A percentile compares a stretch with the other conserved stretches of the same genome.
Conservation (phyloP, 2,797 vertebrate species). For the Falco biarmicus region DNA sequence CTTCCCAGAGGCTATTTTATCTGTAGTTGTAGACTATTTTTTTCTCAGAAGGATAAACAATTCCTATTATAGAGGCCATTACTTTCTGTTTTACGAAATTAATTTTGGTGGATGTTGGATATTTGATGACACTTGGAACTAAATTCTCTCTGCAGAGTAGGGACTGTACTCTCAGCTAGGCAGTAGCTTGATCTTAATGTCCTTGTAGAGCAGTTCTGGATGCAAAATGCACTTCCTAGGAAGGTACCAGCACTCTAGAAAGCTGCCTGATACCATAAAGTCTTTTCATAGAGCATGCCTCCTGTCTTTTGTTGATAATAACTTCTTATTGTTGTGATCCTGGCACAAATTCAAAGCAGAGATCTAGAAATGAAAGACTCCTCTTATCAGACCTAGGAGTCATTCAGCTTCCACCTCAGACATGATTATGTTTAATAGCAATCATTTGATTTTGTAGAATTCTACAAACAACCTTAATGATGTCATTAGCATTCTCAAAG, state of each 20-base stretch:
- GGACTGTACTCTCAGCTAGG: neutral
- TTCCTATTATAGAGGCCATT: neutral
- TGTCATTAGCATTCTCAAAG: neutral
- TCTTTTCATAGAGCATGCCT: neutral
- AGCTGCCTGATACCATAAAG: neutral
- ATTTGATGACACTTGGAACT: neutral
- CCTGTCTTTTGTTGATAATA: neutral
- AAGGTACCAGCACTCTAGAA: neutral
- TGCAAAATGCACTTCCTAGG: neutral
- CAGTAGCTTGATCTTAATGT: neutral
- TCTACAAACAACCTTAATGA: slow-evolving; percentile 3
- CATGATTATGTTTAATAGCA: neutral
- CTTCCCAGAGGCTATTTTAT: neutral
- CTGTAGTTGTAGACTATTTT: neutral
- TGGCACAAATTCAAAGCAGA: neutral
- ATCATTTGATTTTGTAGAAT: neutral
- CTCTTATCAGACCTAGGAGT: neutral
- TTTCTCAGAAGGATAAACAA: neutral
- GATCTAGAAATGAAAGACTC: neutral
- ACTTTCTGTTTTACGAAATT: neutral
- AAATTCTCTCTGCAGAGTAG: neutral
- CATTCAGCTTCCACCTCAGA: neutral
- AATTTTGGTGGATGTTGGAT: neutral
- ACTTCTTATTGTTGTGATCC: neutral
- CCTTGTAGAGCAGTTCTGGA: neutral